A percentile compares a stretch with the other conserved stretches of the same genome.
Evolutionary conservation across 2,113 vertebrate species (phyloP).

Genomic region (Syngnathus floridae): DNA sequence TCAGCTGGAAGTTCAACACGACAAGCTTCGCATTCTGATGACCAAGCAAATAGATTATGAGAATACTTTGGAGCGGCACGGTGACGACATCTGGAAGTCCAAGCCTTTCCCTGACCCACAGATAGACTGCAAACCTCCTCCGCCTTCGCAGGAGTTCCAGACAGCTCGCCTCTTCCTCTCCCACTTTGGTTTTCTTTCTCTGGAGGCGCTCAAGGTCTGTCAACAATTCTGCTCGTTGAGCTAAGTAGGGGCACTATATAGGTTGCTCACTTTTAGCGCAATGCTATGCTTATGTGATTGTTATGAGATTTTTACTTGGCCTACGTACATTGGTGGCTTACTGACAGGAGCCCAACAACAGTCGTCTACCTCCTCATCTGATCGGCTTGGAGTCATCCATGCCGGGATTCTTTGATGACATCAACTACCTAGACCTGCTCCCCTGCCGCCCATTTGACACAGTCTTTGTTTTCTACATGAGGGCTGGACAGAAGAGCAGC

Average conservation of each 20-base stretch:
- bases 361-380: slow-evolving; percentile 93
- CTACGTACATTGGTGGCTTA: neutral
- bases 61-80: slow-evolving; percentile 76
- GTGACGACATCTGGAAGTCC: slow-evolving; percentile 79
- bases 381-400: slow-evolving; percentile 88
- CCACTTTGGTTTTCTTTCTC: slow-evolving; percentile 90
- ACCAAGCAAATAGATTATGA: slow-evolving; percentile 87
- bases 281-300: neutral
- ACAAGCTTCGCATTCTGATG: slow-evolving; percentile 85
- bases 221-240: neutral
- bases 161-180: slow-evolving; percentile 93
- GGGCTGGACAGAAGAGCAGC: slow-evolving; percentile 90
- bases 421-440: slow-evolving; percentile 88
- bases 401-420: slow-evolving; percentile 91
- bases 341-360: slow-evolving; percentile 87
- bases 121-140: slow-evolving; percentile 85
- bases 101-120: slow-evolving; percentile 83
- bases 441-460: slow-evolving; percentile 94
- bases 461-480: slow-evolving; percentile 95
- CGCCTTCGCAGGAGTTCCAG: slow-evolving; percentile 90
- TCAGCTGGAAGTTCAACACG: slow-evolving; percentile 85
- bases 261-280: too few relatives aligned
- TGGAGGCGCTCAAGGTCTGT: slow-evolving; percentile 87
- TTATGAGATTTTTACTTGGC: neutral
- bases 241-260: neutral